phyloP scores from a whole-genome alignment of 2,797 vertebrate species.

The Rousettus madagascariensis region DNA sequence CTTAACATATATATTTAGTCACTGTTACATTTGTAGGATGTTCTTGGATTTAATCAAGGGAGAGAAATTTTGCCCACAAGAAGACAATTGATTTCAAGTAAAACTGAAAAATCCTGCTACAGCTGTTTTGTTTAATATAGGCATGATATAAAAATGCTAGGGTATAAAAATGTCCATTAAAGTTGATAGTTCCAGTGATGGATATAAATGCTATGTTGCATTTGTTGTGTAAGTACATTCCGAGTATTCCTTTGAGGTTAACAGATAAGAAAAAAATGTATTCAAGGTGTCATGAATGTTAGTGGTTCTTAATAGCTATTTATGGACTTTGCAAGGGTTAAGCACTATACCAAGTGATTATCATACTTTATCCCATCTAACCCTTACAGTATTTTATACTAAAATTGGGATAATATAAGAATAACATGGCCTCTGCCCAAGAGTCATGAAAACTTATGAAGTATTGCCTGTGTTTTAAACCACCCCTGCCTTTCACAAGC shows the following conservation, averaged over 20 bases:
- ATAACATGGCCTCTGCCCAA: neutral
- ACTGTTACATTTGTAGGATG: neutral
- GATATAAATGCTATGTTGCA: neutral
- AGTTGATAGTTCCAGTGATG: neutral
- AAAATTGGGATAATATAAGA: neutral
- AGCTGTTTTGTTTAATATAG: conserved; percentile 12
- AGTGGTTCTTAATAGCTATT: neutral
- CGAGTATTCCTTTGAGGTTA: neutral
- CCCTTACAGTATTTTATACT: neutral
- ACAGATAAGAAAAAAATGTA: neutral
- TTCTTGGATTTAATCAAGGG: conserved; percentile 29
- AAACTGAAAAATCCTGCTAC: conserved; percentile 25
- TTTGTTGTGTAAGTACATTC: neutral
- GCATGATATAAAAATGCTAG: neutral
- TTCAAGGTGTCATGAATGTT: neutral
- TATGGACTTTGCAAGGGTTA: neutral
- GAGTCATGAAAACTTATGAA: neutral
- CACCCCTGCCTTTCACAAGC: neutral
- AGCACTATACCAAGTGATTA: neutral
- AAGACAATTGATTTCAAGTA: conserved; percentile 35
- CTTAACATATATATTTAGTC: neutral
- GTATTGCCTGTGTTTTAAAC: neutral
- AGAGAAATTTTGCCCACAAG: conserved; percentile 1
- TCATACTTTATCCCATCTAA: neutral
- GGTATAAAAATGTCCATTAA: neutral